Base-by-base conservation (phyloP, 37 sponge, comb jelly and placozoan genomes). In the Axinella damicornis region DNA sequence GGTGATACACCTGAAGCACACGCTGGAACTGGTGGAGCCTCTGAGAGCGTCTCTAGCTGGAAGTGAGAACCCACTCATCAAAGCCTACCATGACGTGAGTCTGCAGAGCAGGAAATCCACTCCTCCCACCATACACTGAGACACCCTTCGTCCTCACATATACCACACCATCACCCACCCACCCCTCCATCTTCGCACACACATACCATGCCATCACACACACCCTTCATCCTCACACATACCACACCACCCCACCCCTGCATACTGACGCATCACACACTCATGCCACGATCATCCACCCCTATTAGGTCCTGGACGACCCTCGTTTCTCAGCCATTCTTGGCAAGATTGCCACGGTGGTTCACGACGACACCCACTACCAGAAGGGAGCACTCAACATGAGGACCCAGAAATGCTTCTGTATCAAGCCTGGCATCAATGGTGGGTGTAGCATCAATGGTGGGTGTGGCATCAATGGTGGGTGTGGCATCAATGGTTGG, bases 361-460 rank as follows among this genome's bases (percentile, higher is more conserved):
- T 99, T 41, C 97, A 99, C 76, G 97, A 95, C 72, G 96, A 97
- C 73, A 95, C 99, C 4, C 90, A 88, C 34, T 93, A 92, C 77
- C 92, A 97, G 69, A 95, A 95, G 62, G 97, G 99, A 32, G 78
- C 99, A 25, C 86, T 99, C 21, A 93, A 99, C 86, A 95, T 94
- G 92, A 65, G 92, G 30, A 94, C 99, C 77, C 99, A 99, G 83
- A 99, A 95, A 53, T 99, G 99, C 71, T 99, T 99, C 83, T 97
- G 97, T 27, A 90, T 99, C 37, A 94, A 93, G 73, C 83, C 89
- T 12, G 76, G 84, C 25, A 77, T 78, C 37, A 77, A 74, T 52
- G 58, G 81, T 73, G 20, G 39, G 31, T 71, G 72, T 41, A n/a
- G n/a, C n/a, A n/a, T n/a, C n/a, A n/a, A n/a, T n/a, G n/a, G n/a